Evolutionary conservation across 2,797 vertebrate species (phyloP).

Genomic region (Premnoplex brunnescens): DNA sequence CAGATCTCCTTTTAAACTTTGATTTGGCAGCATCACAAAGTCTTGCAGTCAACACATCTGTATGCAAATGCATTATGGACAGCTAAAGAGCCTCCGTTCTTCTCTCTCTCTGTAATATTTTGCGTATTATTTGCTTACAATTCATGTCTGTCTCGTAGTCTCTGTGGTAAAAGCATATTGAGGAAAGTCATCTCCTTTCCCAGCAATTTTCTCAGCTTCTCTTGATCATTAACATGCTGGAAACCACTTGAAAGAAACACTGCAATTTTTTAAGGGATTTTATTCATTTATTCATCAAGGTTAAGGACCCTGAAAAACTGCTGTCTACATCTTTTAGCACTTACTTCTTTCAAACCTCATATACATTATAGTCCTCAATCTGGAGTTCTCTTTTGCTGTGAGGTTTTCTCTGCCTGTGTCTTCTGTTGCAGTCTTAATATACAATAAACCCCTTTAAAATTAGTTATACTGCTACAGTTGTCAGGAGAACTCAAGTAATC

Average conservation of each 20-base stretch:
- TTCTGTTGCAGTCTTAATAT: constrained; percentile 56
- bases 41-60: constrained; percentile 16
- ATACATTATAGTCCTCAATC: constrained; percentile 59
- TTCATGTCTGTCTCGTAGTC: constrained; percentile 37
- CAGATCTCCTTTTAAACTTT: not conserved
- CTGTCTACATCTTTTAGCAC: constrained; percentile 72
- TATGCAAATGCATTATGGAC: constrained; percentile 25
- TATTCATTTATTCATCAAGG: constrained; percentile 79
- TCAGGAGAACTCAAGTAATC: constrained; percentile 57
- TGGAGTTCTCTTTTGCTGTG: constrained; percentile 25
- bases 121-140: constrained; percentile 49
- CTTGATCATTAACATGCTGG: constrained; percentile 72
- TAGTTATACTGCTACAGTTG: constrained; percentile 56
- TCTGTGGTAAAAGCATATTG: constrained; percentile 44
- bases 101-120: constrained; percentile 12
- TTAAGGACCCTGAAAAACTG: constrained; percentile 76
- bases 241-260: constrained; percentile 70
- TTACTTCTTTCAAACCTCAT: constrained; percentile 68
- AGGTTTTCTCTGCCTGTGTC: constrained; percentile 50
- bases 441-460: constrained; percentile 61
- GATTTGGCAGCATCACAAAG: constrained; percentile 2
- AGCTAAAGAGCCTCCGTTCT: constrained; percentile 27
- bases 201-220: constrained; percentile 61
- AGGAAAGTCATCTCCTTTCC: constrained; percentile 56
- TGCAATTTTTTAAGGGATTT: constrained; percentile 67